Base-by-base conservation (phyloP, 2,888 invertebrate genomes). In the Blastobasis lacticolella region DNA sequence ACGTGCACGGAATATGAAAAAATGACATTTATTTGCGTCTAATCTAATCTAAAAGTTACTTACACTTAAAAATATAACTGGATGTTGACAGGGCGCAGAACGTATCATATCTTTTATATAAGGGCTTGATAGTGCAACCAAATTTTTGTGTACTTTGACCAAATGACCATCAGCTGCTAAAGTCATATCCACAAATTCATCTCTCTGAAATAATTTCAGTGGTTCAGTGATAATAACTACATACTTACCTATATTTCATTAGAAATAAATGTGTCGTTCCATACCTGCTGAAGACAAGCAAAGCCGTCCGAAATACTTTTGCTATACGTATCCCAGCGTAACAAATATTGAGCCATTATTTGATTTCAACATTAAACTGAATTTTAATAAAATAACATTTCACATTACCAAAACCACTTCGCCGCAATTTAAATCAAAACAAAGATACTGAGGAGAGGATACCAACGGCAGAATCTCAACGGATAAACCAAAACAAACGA, bases 151-250 rank as follows among this genome's bases (percentile, higher is more conserved):
- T 3, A 81, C 86, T 62, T 81, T 80, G 0, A 85, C 78, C n/a
- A 78, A 55, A 55, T 77, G 63, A 6, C 81, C 84, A 47, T 78
- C 84, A 23, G 80, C 81, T 41, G 81, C 86, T 50, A 86, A 55
- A 10, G 86, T 86, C 70, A 86, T 73, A 56, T 86, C 86, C 10
- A 85, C 83, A 62, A 86, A 84, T 57, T 86, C 85, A 53, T 79
- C 77, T 57, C 66, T 69, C 85, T 86, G 67, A 51, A 74, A 66
- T 45, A 51, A 56, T 6, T 8, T 42, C 9, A 7, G n/a, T 8
- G 41, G 4, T n/a, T 42, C 1, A 42, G 9, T 46, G 37, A 38
- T 5, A n/a, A 8, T 46, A 10, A 10, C 36, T 1, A 46, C 10
- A 7, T 10, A 10, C 8, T 2, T 7, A 10, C 8, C 8, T 7